Conservation (phyloP, 2,888 invertebrate species). For the Mythimna ferrago region DNA sequence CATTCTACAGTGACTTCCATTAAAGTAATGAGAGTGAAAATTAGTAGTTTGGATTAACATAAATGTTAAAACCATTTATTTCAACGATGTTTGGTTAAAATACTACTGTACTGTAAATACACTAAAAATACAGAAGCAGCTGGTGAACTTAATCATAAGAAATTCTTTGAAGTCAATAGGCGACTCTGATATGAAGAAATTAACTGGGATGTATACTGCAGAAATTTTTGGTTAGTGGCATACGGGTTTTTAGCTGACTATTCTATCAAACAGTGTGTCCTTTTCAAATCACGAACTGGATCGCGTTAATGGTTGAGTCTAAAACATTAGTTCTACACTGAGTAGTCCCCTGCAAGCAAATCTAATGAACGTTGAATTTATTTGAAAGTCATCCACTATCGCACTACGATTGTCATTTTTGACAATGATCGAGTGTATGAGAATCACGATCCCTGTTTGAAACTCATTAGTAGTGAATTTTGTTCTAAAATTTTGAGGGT, state of each 20-base stretch:
- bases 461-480: slow-evolving; percentile 51
- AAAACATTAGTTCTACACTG: slow-evolving; percentile 76
- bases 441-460: slow-evolving; percentile 48
- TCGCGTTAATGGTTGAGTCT: slow-evolving; percentile 72
- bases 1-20: neutral
- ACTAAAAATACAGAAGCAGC: neutral
- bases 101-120: no score
- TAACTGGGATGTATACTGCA: neutral
- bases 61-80: neutral
- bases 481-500: slow-evolving; percentile 18
- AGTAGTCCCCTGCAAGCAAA: slow-evolving; percentile 65
- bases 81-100: neutral
- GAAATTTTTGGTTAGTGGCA: neutral
- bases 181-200: neutral
- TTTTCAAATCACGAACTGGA: slow-evolving; percentile 59
- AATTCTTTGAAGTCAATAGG: neutral
- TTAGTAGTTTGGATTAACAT: neutral
- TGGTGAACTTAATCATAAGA: neutral
- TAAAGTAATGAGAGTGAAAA: neutral
- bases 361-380: slow-evolving; percentile 76
- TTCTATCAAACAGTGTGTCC: slow-evolving; percentile 39
- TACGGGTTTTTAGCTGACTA: neutral
- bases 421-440: slow-evolving; percentile 63
- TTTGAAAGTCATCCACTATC: slow-evolving; percentile 78
- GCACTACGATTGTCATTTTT: slow-evolving; percentile 63